Base-by-base conservation (phyloP, 2,888 invertebrate genomes). In the Diplazon laetatorius region DNA sequence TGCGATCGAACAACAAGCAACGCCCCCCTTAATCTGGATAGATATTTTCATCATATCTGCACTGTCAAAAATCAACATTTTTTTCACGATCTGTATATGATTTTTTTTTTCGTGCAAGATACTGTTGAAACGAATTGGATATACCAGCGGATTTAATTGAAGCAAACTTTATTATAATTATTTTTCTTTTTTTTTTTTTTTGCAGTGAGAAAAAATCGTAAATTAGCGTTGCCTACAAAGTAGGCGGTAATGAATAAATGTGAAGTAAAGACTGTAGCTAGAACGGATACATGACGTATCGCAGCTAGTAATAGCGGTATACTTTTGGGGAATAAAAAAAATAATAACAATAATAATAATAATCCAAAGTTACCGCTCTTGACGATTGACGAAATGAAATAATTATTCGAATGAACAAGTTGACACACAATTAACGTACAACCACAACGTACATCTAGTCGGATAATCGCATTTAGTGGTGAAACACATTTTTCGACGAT, bases 201-300 rank as follows among this genome's bases (percentile, higher is more conserved):
- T 30, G 14, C 8, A 30, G 55, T 30, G 30, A 5, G 30, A 55
- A 55, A 55, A 16, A 55, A 30, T 35, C 46, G 50, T 57, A 71
- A 71, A 60, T 37, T 50, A 46, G 50, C 37, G 16, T 37, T 50
- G 60, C 62, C 39, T 22, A 76, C 63, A 8, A 52, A 52, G 50
- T 52, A 44, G 50, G 71, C 20, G 16, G 39, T 66, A 50, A 35
- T 39, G 48, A 50, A 62, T 71, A 71, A 52, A 46, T 71, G 70
- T 71, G 46, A 69, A 69, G 69, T 69, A 70, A 65, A 71, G 71
- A 66, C 70, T 44, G 50, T 76, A 76, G 76, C 30, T 70, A 70
- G 70, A 42, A 59, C 57, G 55, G n/a, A 39, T 57, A 65, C 69
- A 35, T 25, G 37, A 55, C 14, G 55, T 30, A 69, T 52, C 60